Base-by-base conservation (phyloP, 1,140 invertebrate species). In the Chrysomallon squamiferum region DNA sequence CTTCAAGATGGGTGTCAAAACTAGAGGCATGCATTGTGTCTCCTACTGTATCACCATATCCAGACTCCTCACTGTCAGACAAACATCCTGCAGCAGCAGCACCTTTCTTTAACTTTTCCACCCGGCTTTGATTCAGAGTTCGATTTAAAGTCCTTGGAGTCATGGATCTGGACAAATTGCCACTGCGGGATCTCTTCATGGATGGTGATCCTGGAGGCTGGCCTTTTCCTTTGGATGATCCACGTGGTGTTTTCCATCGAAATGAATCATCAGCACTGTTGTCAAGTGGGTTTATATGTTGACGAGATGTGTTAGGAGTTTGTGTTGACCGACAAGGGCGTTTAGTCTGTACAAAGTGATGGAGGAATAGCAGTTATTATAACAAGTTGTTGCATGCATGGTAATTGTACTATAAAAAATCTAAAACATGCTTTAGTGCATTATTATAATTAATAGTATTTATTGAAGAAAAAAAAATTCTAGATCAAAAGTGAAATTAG, bases 1-100 rank as follows among this genome's bases (percentile, higher is more conserved):
- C 75, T 71, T 80, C 74, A 41, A 79, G 69, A 67, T 77, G 72
- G 32, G 73, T 78, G 66, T 82, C 80, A 73, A 82, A 80, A 72
- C 78, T 82, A 13, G 75, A 79, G 13, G 80, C 80, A 32, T 82
- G 78, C 77, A 80, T 79, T 20, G 78, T 82, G 71, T 81, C 71
- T 3, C 63, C 76, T 62, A 73, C 77, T 15, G 80, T 82, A 43
- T 80, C 80, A 67, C 77, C 80, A 73, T 82, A 82, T n/a, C 78
- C 80, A 59, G 80, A 82, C 61, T 82, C 80, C 56, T 82, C 80
- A 49, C 78, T 82, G 45, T 82, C 80, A 0, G 78, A 82, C 45
- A 80, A 77, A 35, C 78, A 62, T 50, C 45, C 41, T 13, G 71
- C 69, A 29, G 69, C 73, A 29, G 69, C 69, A 11, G 61, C 65